Evolutionary conservation across 53 echinoderm and acorn worm species (phyloP), one percentile per base, ranked within the genome.

Genomic region (Arbacia lixula): DNA sequence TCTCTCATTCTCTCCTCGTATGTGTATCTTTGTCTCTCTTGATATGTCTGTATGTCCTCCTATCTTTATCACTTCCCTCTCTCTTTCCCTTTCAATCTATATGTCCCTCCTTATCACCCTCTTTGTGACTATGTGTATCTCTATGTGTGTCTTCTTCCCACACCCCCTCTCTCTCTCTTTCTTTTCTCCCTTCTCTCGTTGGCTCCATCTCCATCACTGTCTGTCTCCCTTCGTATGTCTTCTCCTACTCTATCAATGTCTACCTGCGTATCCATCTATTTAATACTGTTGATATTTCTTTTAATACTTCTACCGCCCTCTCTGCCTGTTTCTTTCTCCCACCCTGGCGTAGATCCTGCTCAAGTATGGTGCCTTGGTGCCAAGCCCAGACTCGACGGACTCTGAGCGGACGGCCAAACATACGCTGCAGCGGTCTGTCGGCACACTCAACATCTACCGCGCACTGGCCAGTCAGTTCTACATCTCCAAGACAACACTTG

Each of bases 381-480:
- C 93, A 4, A 94, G 92, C 51, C 98, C 98, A 12, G 85, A 86
- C 28, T 93, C 91, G 0, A 71, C 88, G 1, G 90, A 92, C 40
- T 85, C 87, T 22, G 92, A 90, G 28, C 76, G 92, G 35, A 98
- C 98, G 2, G 98, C 92, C 42, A 94, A 94, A 53, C 94, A 98
- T 58, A 98, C 98, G 20, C 79, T 98, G 3, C 98, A 98, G 49
- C 86, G 90, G 17, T 98, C 98, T 0, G 92, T 98, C 8, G 98
- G 98, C 19, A 98, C 94, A 24, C 81, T 98, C 11, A 98, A 98
- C 66, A 88, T 98, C 24, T 98, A 94, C 72, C 76, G 88, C 2
- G 98, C 98, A 0, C 86, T 94, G 36, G 35, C 94, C 12, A 94
- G 98, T 65, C 94, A 90, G 27, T 86, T 90, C 31, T 98, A 98